phyloP scores from a whole-genome alignment of 2,113 vertebrate species.

The Aptenodytes patagonicus region DNA sequence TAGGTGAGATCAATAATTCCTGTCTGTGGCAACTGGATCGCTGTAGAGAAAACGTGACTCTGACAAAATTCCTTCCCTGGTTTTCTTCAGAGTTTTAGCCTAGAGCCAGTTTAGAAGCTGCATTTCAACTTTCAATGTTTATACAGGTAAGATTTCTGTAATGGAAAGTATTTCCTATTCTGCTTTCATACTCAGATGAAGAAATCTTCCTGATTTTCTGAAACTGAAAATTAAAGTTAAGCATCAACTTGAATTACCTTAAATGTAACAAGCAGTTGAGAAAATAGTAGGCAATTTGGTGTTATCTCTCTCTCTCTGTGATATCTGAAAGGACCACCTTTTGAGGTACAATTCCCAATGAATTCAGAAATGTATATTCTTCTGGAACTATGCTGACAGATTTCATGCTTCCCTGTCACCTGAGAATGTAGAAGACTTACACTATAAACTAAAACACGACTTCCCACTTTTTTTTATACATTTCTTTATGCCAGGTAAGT shows the following conservation, averaged over 20 bases:
- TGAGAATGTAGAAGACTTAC: not conserved
- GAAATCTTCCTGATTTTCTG: not conserved
- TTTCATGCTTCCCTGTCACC: not conserved
- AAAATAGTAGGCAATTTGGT: not conserved
- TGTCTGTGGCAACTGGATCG: not conserved
- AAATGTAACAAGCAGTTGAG: not conserved
- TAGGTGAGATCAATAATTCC: not conserved
- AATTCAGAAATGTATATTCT: not conserved
- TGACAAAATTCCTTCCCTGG: not conserved
- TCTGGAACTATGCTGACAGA: not conserved
- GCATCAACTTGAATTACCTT: not conserved
- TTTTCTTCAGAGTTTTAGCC: not conserved
- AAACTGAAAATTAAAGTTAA: conserved; percentile 4
- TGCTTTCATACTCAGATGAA: not conserved
- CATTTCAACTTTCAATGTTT: not conserved
- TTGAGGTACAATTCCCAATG: not conserved
- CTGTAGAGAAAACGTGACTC: not conserved
- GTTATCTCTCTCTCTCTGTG: not conserved
- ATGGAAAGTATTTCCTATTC: not conserved
- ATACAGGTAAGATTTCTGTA: not conserved
- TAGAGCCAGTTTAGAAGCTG: not conserved
- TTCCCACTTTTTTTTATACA: not conserved
- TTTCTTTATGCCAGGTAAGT: not conserved
- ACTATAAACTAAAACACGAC: not conserved
- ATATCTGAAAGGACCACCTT: not conserved